Conservation (phyloP, 2,113 vertebrate genomes). For the Hystrix cristata region DNA sequence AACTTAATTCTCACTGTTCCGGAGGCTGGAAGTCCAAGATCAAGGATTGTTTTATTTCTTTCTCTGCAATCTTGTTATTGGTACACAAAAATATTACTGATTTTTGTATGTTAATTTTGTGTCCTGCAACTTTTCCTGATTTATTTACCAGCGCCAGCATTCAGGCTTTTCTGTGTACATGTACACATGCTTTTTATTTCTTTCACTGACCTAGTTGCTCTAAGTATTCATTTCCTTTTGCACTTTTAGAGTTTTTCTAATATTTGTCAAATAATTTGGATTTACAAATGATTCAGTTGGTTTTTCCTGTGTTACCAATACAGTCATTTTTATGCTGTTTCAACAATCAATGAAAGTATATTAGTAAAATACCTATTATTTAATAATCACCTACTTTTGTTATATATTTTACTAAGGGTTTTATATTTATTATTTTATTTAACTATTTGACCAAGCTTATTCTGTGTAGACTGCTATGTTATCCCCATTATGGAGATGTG, state of each 20-base stretch:
- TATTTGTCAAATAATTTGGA: background rate
- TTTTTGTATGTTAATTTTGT: background rate
- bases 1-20: background rate
- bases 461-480: background rate
- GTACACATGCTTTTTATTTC: background rate
- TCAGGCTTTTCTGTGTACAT: background rate
- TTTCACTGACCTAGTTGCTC: background rate
- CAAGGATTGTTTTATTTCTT: background rate
- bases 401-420: background rate
- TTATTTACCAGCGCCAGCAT: background rate
- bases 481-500: background rate
- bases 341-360: conserved; percentile 3
- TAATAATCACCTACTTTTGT: background rate
- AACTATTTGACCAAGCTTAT: background rate
- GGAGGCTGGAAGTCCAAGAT: background rate
- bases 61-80: background rate
- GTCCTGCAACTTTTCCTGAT: background rate
- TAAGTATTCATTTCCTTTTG: background rate
- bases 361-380: background rate
- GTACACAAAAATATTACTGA: background rate
- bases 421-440: background rate
- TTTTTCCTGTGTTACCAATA: background rate
- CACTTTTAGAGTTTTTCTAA: background rate
- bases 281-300: background rate
- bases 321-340: conserved; percentile 15